These are phyloP conservation scores for Anadara kagoshimensis DNA, from an alignment of 1,140 invertebrate genomes.

Conservation along the genomic window DNA sequence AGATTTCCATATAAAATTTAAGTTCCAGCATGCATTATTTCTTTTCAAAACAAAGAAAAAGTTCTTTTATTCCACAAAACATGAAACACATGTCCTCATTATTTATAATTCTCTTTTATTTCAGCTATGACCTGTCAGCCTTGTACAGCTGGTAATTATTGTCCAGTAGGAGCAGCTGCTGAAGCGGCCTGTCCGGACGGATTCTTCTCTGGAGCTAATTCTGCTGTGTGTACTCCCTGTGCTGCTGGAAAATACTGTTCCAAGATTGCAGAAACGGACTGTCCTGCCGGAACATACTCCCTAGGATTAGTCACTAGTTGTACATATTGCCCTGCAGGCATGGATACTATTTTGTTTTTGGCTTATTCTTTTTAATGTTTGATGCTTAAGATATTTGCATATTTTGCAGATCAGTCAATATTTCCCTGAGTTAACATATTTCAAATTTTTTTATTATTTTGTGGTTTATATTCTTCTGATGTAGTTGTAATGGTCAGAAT, in stretches of 20 bases:
- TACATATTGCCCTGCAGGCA: slow-evolving; percentile 61
- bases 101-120: slow-evolving; percentile 8
- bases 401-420: background rate
- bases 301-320: slow-evolving; percentile 52
- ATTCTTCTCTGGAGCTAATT: slow-evolving; percentile 41
- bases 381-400: background rate
- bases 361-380: too few relatives aligned
- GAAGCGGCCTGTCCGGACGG: slow-evolving; percentile 50
- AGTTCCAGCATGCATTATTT: too few relatives aligned
- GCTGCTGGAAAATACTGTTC: slow-evolving; percentile 58
- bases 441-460: background rate
- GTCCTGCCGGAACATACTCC: slow-evolving; percentile 62
- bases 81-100: too few relatives aligned
- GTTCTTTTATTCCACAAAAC: too few relatives aligned
- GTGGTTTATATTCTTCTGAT: too few relatives aligned
- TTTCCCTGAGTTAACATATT: background rate
- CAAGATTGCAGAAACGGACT: slow-evolving; percentile 44
- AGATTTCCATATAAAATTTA: too few relatives aligned
- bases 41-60: too few relatives aligned
- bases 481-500: too few relatives aligned
- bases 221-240: slow-evolving; percentile 53
- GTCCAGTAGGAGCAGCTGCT: slow-evolving; percentile 45
- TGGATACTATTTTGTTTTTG: slow-evolving; percentile 12
- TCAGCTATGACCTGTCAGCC: slow-evolving; percentile 49
- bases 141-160: slow-evolving; percentile 61